Conservation (phyloP, 2,888 invertebrate genomes). For the Megamerina dolium region DNA sequence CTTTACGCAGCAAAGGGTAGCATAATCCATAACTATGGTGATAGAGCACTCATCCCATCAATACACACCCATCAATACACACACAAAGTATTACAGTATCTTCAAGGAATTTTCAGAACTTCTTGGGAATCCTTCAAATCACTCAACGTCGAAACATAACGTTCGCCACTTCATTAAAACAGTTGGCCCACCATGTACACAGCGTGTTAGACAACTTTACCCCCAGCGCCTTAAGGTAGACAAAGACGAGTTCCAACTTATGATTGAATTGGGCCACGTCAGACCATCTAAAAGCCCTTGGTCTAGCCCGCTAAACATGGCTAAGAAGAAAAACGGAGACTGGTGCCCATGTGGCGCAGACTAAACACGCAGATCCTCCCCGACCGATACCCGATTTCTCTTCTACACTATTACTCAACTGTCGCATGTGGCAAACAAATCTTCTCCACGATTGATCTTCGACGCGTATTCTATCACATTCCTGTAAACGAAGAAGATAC, state of each 20-base stretch:
- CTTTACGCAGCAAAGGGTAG: too few species aligned
- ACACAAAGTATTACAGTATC: not conserved
- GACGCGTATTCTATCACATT: slow-evolving; percentile 12
- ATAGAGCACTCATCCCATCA: too few species aligned
- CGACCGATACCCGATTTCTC: slow-evolving; percentile 13
- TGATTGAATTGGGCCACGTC: slow-evolving; percentile 11
- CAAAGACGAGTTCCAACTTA: slow-evolving; percentile 11
- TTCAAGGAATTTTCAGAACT: not conserved
- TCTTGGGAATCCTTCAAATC: slow-evolving; percentile 1
- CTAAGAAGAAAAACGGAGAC: slow-evolving; percentile 10
- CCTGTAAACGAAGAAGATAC: slow-evolving; percentile 11
- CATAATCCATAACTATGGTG: too few species aligned
- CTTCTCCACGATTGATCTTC: slow-evolving; percentile 12
- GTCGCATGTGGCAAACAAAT: not conserved
- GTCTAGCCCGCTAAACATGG: slow-evolving; percentile 14
- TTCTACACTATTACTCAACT: slow-evolving; percentile 6
- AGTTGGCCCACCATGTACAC: not conserved
- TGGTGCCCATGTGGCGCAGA: slow-evolving; percentile 13
- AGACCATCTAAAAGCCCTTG: slow-evolving; percentile 14
- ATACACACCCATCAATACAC: too few species aligned
- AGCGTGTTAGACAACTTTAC: not conserved
- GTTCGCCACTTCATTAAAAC: not conserved
- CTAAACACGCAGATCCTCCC: slow-evolving; percentile 11
- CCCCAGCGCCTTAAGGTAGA: not conserved
- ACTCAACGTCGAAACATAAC: not conserved